phyloP scores from a whole-genome alignment of 2,888 invertebrate species.

The Nymphalis urticae region DNA sequence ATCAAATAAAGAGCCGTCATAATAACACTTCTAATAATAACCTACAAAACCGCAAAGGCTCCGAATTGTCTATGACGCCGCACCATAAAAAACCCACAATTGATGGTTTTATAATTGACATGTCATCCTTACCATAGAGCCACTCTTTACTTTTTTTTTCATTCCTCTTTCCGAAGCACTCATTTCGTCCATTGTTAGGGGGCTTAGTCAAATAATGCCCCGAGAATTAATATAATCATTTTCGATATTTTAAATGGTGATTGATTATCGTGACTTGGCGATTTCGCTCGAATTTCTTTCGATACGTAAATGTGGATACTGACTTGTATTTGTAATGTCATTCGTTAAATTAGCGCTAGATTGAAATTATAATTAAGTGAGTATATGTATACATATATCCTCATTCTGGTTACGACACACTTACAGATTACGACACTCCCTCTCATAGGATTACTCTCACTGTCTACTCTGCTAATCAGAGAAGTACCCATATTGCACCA shows the following conservation, averaged over 20 bases:
- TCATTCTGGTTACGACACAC: too few relatives aligned
- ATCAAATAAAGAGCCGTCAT: slow-evolving; percentile 15
- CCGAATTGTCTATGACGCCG: slow-evolving; percentile 59
- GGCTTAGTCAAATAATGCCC: slow-evolving; percentile 78
- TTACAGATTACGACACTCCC: too few relatives aligned
- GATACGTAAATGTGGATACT: slow-evolving; percentile 42
- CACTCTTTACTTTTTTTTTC: slow-evolving; percentile 47
- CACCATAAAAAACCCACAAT: slow-evolving; percentile 52
- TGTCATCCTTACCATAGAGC: slow-evolving; percentile 65
- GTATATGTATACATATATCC: too few relatives aligned
- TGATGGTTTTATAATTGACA: slow-evolving; percentile 77
- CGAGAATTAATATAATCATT: slow-evolving; percentile 78
- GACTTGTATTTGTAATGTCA: neutral
- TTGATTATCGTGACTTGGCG: slow-evolving; percentile 76
- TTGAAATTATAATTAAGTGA: neutral
- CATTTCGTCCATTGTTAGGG: slow-evolving; percentile 67
- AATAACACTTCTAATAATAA: slow-evolving; percentile 14
- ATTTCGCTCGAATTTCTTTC: slow-evolving; percentile 43
- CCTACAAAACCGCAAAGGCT: slow-evolving; percentile 53
- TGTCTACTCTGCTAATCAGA: too few relatives aligned
- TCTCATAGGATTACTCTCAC: too few relatives aligned
- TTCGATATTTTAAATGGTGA: slow-evolving; percentile 75
- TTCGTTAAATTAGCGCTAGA: neutral
- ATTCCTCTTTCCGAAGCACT: slow-evolving; percentile 60
- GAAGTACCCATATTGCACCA: too few relatives aligned